These are phyloP conservation scores for Brachyopa scutellaris DNA, from an alignment of 2,888 invertebrate species.

Conservation along the genomic window DNA sequence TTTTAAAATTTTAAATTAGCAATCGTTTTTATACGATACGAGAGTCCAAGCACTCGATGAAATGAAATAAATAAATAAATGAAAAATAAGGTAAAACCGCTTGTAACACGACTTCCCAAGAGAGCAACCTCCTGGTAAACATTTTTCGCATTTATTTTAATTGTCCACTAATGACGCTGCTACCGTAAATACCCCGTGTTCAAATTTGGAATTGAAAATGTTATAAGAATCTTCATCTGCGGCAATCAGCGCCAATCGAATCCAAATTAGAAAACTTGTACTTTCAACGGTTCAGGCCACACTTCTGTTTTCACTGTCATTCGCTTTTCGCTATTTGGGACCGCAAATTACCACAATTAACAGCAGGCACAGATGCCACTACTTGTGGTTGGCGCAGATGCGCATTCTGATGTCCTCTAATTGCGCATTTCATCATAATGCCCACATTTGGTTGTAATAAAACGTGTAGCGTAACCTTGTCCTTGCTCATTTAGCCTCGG, in stretches of 20 bases:
- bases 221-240: not conserved
- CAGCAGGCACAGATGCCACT: conserved; percentile 13
- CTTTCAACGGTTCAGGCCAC: not conserved
- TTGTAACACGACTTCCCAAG: no score
- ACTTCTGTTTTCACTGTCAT: conserved; percentile 42
- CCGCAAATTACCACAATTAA: conserved; percentile 34
- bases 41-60: no score
- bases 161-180: not conserved
- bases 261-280: conserved; percentile 29
- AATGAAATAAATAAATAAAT: no score
- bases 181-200: not conserved
- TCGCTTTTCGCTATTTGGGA: conserved; percentile 38
- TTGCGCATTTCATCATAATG: conserved; percentile 68
- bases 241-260: not conserved
- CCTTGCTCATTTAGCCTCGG: conserved; percentile 38
- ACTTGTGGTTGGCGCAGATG: not conserved
- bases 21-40: no score
- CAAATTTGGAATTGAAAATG: not conserved
- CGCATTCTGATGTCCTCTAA: conserved; percentile 43
- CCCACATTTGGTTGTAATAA: conserved; percentile 69
- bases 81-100: no score
- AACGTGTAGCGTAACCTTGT: conserved; percentile 53
- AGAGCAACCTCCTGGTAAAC: no score
- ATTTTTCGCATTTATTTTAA: conserved; percentile 3
- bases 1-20: no score